Conservation (phyloP, 2,888 invertebrate species). For the Drosophila helvetica region DNA sequence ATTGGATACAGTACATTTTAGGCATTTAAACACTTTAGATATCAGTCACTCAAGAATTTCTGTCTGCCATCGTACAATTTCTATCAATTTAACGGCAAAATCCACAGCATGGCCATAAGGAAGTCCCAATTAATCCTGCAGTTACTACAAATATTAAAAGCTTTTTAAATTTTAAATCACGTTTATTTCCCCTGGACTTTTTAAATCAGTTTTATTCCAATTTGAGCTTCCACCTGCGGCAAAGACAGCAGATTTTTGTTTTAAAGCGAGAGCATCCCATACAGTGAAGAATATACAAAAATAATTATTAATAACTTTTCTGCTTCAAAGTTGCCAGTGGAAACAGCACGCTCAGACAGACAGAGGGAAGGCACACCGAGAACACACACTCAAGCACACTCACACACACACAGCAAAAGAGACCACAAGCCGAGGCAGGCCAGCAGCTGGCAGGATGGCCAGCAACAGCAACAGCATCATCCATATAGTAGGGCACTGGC, state of each 20-base stretch:
- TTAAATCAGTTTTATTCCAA: neutral
- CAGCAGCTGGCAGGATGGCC: slow-evolving; percentile 19
- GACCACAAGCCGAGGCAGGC: neutral
- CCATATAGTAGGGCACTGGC: neutral
- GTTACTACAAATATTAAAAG: too few relatives aligned
- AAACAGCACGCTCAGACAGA: slow-evolving; percentile 13
- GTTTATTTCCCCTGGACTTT: neutral
- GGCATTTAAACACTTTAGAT: too few relatives aligned
- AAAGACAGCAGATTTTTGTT: neutral
- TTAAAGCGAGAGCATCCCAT: neutral
- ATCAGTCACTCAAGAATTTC: too few relatives aligned
- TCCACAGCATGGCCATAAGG: too few relatives aligned
- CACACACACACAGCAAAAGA: slow-evolving; percentile 22
- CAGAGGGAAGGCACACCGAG: neutral
- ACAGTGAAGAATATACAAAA: slow-evolving; percentile 18
- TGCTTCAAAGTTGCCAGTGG: slow-evolving; percentile 37
- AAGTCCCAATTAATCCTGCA: too few relatives aligned
- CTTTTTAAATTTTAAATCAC: neutral
- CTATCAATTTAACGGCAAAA: too few relatives aligned
- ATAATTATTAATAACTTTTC: slow-evolving; percentile 52
- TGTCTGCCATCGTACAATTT: too few relatives aligned
- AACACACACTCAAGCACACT: slow-evolving; percentile 1
- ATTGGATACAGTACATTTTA: too few relatives aligned
- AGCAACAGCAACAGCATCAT: neutral
- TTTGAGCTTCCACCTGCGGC: neutral